A percentile compares a stretch with the other conserved stretches of the same genome.
Evolutionary conservation across 2,797 vertebrate species (phyloP).

Genomic region (Sebastes ruberrimus): DNA sequence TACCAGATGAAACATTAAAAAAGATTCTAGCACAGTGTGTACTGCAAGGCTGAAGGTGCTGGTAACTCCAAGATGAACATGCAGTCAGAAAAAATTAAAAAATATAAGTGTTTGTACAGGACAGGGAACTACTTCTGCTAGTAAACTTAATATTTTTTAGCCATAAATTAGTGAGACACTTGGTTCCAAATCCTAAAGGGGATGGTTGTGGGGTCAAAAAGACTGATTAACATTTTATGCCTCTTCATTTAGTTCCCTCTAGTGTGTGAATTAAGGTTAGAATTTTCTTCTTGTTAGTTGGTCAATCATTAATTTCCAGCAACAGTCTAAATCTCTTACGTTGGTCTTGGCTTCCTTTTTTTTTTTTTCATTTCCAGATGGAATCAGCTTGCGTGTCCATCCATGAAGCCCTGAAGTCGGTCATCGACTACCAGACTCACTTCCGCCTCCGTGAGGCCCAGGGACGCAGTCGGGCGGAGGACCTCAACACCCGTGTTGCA

Average conservation of each 20-base stretch:
- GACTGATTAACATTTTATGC: background rate
- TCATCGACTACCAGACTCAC: slow-evolving; percentile 98
- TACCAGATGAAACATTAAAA: background rate
- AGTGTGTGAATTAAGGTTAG: background rate
- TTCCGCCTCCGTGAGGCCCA: slow-evolving; percentile 96
- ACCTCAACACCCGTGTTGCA: slow-evolving; percentile 96
- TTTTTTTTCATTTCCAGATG: slow-evolving; percentile 84
- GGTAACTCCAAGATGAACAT: background rate
- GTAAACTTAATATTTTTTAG: background rate
- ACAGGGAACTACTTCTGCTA: background rate
- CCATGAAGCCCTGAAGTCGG: slow-evolving; percentile 96
- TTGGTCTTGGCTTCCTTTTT: background rate
- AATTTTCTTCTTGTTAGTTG: background rate
- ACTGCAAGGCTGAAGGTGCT: background rate
- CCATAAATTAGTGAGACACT: background rate
- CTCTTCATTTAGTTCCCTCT: background rate
- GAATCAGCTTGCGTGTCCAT: slow-evolving; percentile 98
- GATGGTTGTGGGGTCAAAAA: background rate
- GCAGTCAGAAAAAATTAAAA: background rate
- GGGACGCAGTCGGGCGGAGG: slow-evolving; percentile 96
- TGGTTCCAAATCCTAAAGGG: background rate
- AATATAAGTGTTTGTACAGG: background rate
- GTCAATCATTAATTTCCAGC: background rate
- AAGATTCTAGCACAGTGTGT: background rate
- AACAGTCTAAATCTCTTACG: background rate